Conservation (phyloP, 2,797 vertebrate genomes). For the Anguilla marmorata region DNA sequence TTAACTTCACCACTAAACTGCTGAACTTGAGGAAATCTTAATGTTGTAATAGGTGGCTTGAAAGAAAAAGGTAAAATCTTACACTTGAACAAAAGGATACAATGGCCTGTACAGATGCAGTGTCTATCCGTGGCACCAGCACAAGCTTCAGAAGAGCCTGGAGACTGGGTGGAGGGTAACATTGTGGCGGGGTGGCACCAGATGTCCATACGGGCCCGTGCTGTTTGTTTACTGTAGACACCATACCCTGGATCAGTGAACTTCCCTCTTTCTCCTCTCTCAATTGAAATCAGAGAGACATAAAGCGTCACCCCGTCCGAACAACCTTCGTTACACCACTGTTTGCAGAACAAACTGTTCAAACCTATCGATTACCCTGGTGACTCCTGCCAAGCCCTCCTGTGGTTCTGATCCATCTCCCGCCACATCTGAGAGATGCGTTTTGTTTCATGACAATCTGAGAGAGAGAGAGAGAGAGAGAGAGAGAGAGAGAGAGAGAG, state of each 20-base stretch:
- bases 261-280: slow-evolving; percentile 34
- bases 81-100: slow-evolving; percentile 51
- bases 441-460: slow-evolving; percentile 61
- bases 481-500: slow-evolving; percentile 29
- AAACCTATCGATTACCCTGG: slow-evolving; percentile 43
- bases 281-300: slow-evolving; percentile 32
- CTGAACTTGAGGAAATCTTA: neutral
- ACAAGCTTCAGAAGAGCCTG: slow-evolving; percentile 62
- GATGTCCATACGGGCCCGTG: slow-evolving; percentile 58
- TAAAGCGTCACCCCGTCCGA: neutral
- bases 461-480: slow-evolving; percentile 33
- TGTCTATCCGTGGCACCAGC: slow-evolving; percentile 55
- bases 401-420: slow-evolving; percentile 56
- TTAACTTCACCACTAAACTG: no score
- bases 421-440: slow-evolving; percentile 63
- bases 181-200: slow-evolving; percentile 45
- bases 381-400: slow-evolving; percentile 39
- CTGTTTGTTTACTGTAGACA: slow-evolving; percentile 51
- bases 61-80: neutral
- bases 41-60: neutral
- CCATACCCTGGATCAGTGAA: slow-evolving; percentile 59
- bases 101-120: slow-evolving; percentile 53
- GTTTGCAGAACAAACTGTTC: neutral
- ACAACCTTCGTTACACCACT: neutral
- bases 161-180: slow-evolving; percentile 63